Base-by-base conservation (phyloP, 2,888 invertebrate genomes). In the Dryomyza anilis region DNA sequence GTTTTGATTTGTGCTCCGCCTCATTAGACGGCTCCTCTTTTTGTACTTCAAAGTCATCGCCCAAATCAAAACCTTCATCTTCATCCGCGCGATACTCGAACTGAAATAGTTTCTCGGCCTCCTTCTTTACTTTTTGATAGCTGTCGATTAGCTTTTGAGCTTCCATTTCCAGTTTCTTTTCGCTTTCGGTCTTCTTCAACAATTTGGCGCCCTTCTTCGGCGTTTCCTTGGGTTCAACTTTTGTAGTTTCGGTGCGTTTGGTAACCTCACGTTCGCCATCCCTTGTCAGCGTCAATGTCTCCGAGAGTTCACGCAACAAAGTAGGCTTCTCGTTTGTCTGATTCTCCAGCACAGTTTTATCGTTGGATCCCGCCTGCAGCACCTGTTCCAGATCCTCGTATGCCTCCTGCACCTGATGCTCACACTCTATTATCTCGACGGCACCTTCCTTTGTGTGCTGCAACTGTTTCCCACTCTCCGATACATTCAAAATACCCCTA, bases 401-500 rank as follows among this genome's bases (percentile, higher is more conserved):
- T n/a, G 74, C 74, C 27, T 80, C 75, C 36, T 74, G 70, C 36
- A 78, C 76, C 62, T 74, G 76, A 66, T 77, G 75, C 36, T 78
- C 76, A 64, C 80, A 79, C 48, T 82, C 81, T 27, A 74, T 74
- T 53, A 77, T 72, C 56, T 73, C 72, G n/a, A 71, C 67, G 25
- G 71, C 75, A 12, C 76, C 74, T 27, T 73, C 72, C 2, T 70
- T 72, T 62, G 70, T 70, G 68, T 75, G 72, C 68, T 75, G 73
- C 70, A 76, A 72, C 71, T 79, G 77, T 58, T 76, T 79, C 73
- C 82, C 81, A 74, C 78, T 76, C 75, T 82, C 81, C 74, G 82
- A 81, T 81, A 81, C 75, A 75, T 78, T 82, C 81, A 81, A 75
- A 78, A 76, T 81, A 81, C 81, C 82, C 72, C 74, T 72, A 66